Base-by-base conservation (phyloP, 2,888 invertebrate species). In the Gastrophysa polygoni region DNA sequence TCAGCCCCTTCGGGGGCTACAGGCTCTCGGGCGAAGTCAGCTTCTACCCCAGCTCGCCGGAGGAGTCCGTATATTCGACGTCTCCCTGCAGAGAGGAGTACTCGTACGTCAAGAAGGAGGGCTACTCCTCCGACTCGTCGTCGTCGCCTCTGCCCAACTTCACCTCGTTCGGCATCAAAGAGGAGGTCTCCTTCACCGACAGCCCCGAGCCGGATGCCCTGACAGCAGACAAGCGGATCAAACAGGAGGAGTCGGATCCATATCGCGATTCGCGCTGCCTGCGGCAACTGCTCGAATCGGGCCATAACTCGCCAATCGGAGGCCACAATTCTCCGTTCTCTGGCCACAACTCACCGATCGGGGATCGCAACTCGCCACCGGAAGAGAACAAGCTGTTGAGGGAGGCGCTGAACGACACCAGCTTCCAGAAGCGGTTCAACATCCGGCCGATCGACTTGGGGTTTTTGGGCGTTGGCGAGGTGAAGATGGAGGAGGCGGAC, bases 361-460 rank as follows among this genome's bases (percentile, higher is more conserved):
- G 66, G 20, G 72, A 72, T 71, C 72, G 6, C 71, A 71, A 14
- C 3, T 7, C 24, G 4, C 73, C 73, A 59, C 85, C 85, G 7
- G 85, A 88, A 74, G 89, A 92, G 78, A 91, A 94, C 81, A 89
- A 91, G 75, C 82, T 93, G 55, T 80, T 95, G 59, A 85, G 93
- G 61, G 92, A 94, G 76, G 93, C 91, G 56, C 82, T 94, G 55
- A 87, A 91, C 78, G 94, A 94, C 75, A 93, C 92, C 5, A 89
- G 91, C 68, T 94, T 93, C 80, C 94, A 93, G 80, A 89, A 89
- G 79, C 89, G 91, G 76, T 89, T 91, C 80, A 94, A 94, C 77
- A 84, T 94, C 69, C 89, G 88, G 81, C 92, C 93, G 0, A 84
- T 94, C 74, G 91, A 92, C 65, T 84, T 88, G 76, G 85, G 83